Evolutionary conservation across 2,888 invertebrate species (phyloP).

Genomic region (Pammene aurita): DNA sequence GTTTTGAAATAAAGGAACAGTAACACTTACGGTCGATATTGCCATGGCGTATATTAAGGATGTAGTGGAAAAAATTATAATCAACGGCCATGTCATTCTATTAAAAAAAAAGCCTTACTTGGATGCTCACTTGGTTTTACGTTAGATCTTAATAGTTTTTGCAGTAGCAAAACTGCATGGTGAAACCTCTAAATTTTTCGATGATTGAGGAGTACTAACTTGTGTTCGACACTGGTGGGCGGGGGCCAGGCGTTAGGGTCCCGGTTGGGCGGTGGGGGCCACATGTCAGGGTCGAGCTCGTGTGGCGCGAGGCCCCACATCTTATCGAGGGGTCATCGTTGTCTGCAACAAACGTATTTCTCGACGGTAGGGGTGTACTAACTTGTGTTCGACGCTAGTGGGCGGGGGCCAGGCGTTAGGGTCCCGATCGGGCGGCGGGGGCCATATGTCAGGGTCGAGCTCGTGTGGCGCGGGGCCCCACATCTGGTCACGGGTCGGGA

Average conservation of each 20-base stretch:
- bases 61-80: no score
- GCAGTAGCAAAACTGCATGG: no score
- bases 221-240: slow-evolving; percentile 90
- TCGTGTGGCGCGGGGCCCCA: slow-evolving; percentile 80
- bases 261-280: slow-evolving; percentile 86
- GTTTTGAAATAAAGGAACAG: no score
- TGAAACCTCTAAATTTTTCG: no score
- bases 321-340: slow-evolving; percentile 76
- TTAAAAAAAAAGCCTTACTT: no score
- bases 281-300: slow-evolving; percentile 89
- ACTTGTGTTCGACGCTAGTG: slow-evolving; percentile 90
- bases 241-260: slow-evolving; percentile 96
- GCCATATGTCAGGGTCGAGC: slow-evolving; percentile 91
- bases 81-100: no score
- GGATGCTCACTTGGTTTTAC: no score
- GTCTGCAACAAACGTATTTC: slow-evolving; percentile 64
- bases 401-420: slow-evolving; percentile 95
- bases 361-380: no score
- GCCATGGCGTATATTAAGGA: no score
- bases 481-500: slow-evolving; percentile 75
- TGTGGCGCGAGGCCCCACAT: slow-evolving; percentile 79
- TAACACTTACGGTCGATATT: no score
- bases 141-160: no score
- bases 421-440: slow-evolving; percentile 85
- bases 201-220: slow-evolving; percentile 65